Percentiles rank a stretch among this genome's conserved stretches.
Evolutionary conservation across 2,797 vertebrate species (phyloP).

Genomic region (Sebastes melanostomus): DNA sequence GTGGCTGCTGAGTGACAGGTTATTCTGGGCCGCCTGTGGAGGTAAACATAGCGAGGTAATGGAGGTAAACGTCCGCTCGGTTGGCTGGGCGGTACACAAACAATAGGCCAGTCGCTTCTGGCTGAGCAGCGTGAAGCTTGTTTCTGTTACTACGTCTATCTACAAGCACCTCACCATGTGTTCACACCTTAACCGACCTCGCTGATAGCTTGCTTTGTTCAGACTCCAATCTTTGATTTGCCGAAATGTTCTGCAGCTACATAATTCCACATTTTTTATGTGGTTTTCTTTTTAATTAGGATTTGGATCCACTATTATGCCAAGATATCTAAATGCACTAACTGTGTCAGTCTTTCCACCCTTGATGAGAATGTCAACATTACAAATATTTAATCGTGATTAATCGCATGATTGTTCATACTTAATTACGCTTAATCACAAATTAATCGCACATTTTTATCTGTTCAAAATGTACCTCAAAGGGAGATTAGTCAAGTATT

Average conservation of each 20-base stretch:
- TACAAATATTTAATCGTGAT: too few species aligned
- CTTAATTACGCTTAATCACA: too few species aligned
- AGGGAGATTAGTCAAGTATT: too few species aligned
- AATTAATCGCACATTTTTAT: too few species aligned
- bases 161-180: not conserved
- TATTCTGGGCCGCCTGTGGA: slow-evolving; percentile 70
- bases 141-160: not conserved
- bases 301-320: not conserved
- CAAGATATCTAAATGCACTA: too few species aligned
- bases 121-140: not conserved
- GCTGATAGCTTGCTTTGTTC: not conserved
- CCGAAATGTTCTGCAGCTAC: not conserved
- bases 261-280: not conserved
- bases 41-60: slow-evolving; percentile 77
- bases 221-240: not conserved
- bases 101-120: slow-evolving; percentile 33
- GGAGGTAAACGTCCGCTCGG: slow-evolving; percentile 68
- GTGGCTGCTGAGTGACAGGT: slow-evolving; percentile 76
- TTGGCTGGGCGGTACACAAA: slow-evolving; percentile 57
- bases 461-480: too few species aligned
- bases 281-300: not conserved
- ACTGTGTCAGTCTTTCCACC: too few species aligned
- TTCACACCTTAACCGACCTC: not conserved
- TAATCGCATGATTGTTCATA: too few species aligned
- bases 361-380: too few species aligned